A percentile compares a stretch with the other conserved stretches of the same genome.
phyloP scores from a whole-genome alignment of 2,888 invertebrate species.

The Mesorhabditis sp. region DNA sequence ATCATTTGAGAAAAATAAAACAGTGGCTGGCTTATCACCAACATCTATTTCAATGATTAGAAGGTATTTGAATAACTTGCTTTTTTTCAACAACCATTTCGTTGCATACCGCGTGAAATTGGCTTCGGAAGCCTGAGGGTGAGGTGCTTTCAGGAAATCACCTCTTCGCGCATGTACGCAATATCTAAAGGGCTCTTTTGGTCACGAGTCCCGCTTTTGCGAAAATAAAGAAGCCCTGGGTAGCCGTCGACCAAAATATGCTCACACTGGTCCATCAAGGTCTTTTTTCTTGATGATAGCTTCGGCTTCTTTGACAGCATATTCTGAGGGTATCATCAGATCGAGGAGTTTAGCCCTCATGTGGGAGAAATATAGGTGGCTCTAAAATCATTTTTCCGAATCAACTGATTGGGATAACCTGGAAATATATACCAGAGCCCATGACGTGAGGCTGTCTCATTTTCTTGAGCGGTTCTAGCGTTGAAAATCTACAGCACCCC shows the following conservation, averaged over 20 bases:
- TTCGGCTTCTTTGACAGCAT: not conserved
- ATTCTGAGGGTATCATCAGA: not conserved
- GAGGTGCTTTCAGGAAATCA: slow-evolving; percentile 2
- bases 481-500: not conserved
- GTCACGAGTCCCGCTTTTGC: not conserved
- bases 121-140: not conserved
- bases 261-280: not conserved
- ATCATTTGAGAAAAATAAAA: not conserved
- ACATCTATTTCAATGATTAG: not conserved
- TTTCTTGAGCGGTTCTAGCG: not conserved
- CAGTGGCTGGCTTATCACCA: not conserved
- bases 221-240: not conserved
- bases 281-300: not conserved
- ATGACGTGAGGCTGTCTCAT: not conserved
- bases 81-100: not conserved
- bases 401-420: not conserved
- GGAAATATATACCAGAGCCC: not conserved
- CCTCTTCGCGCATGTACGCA: not conserved
- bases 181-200: not conserved
- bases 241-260: not conserved
- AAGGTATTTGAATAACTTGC: not conserved
- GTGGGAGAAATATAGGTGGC: slow-evolving; percentile 4
- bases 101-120: slow-evolving; percentile 2
- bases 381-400: not conserved
- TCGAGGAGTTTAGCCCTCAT: not conserved